A percentile compares a stretch with the other conserved stretches of the same genome.
phyloP scores from a whole-genome alignment of 2,113 vertebrate species.

The Rostratula benghalensis region DNA sequence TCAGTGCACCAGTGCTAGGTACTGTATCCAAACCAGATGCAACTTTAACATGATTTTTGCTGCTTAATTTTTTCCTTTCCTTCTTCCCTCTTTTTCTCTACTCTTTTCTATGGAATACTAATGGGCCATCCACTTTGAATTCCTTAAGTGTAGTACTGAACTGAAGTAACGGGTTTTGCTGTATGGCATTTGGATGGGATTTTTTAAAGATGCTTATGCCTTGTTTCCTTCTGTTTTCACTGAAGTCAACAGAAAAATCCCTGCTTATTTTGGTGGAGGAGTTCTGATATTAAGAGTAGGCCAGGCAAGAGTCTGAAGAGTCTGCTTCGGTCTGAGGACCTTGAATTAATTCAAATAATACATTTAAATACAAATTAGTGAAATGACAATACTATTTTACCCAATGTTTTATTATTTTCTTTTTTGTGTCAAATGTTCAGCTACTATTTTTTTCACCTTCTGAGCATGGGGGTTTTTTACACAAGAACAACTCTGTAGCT shows the following conservation, averaged over 20 bases:
- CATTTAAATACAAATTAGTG: background rate
- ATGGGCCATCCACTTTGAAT: background rate
- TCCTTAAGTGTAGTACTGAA: background rate
- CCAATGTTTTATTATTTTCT: background rate
- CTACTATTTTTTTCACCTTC: background rate
- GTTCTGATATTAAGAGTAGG: background rate
- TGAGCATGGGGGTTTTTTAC: background rate
- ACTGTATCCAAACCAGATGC: slow-evolving; percentile 78
- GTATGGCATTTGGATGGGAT: background rate
- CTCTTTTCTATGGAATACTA: background rate
- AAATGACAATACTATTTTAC: background rate
- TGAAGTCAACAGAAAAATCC: background rate
- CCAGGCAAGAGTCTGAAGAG: background rate
- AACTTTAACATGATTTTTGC: background rate
- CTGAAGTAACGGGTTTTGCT: background rate
- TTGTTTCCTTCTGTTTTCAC: background rate
- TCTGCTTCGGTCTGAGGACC: background rate
- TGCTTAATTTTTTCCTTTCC: background rate
- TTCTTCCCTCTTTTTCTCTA: background rate
- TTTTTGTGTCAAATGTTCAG: background rate
- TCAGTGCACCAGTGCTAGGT: slow-evolving; percentile 96
- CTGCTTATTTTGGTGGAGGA: background rate
- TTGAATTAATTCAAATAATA: background rate
- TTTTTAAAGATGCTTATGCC: background rate
- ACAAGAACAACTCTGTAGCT: background rate